Percentiles rank a stretch among this genome's conserved stretches.
These are phyloP conservation scores for Smutsia gigantea DNA, from an alignment of 2,797 vertebrate genomes.

Conservation along the genomic window DNA sequence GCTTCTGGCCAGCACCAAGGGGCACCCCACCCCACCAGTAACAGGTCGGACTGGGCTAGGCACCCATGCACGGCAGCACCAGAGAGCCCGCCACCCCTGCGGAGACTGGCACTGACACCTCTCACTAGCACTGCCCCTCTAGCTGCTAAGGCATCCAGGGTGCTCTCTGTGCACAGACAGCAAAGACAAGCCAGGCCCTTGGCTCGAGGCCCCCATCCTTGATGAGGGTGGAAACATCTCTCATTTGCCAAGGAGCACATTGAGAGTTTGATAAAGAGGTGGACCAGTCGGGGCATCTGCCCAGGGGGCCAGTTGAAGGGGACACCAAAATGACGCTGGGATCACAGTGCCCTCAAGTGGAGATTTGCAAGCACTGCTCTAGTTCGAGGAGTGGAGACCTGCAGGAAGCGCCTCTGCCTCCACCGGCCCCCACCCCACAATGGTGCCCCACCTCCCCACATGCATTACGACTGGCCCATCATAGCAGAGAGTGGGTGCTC, in stretches of 20 bases:
- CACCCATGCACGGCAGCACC: fast-evolving
- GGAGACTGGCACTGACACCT: neutral
- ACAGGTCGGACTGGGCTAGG: neutral
- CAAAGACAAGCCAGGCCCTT: fast-evolving
- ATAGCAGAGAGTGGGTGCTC: neutral
- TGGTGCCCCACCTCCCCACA: fast-evolving
- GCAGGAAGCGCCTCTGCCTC: neutral
- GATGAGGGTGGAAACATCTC: neutral
- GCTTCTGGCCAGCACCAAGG: neutral
- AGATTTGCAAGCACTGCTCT: neutral
- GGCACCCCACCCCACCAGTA: neutral
- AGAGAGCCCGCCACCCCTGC: neutral
- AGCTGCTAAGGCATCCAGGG: fast-evolving
- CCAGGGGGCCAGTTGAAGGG: neutral
- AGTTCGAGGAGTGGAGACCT: neutral
- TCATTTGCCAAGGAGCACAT: fast-evolving
- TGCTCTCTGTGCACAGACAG: neutral
- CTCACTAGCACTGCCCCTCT: fast-evolving
- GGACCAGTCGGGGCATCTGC: fast-evolving
- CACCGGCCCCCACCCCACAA: fast-evolving
- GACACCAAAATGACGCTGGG: neutral
- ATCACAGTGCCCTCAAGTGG: constrained; percentile 45
- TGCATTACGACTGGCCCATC: fast-evolving
- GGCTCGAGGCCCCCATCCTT: no score
- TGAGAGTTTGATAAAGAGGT: neutral